Evolutionary conservation across 1,140 invertebrate species (phyloP).

Genomic region (Hestina assimilis): DNA sequence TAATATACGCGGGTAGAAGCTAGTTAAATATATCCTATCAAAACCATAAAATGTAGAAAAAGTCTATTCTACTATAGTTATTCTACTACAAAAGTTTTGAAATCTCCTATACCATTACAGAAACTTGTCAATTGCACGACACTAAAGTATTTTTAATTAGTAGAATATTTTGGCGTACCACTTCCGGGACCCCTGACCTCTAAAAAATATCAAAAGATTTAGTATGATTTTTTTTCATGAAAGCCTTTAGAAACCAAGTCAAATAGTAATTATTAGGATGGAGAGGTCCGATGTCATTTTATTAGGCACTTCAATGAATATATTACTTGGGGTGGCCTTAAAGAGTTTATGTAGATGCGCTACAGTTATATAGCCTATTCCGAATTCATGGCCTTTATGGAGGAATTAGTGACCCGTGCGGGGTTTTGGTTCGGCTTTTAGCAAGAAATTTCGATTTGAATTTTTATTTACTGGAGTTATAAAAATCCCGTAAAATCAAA

Average conservation of each 20-base stretch:
- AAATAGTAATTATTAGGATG: constrained; percentile 23
- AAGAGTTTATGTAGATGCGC: background rate
- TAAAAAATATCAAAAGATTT: constrained; percentile 7
- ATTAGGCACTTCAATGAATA: constrained; percentile 22
- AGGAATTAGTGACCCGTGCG: background rate
- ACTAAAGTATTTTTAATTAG: too few species aligned
- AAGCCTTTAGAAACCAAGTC: constrained; percentile 8
- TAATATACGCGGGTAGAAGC: too few species aligned
- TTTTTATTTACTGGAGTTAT: too few species aligned
- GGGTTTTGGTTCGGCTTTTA: background rate
- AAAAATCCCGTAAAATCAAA: too few species aligned
- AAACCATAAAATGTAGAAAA: too few species aligned
- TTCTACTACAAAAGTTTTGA: too few species aligned
- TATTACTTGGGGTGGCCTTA: constrained; percentile 9
- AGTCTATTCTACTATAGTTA: too few species aligned
- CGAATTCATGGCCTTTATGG: background rate
- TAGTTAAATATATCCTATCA: too few species aligned
- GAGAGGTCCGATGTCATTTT: constrained; percentile 12
- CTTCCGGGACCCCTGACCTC: too few species aligned
- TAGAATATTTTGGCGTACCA: too few species aligned
- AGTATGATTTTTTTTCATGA: constrained; percentile 13
- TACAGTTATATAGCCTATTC: background rate
- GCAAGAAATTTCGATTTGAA: background rate
- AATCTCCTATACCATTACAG: too few species aligned
- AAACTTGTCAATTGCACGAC: too few species aligned